phyloP scores from a whole-genome alignment of 1,140 invertebrate genomes.

The Drosophila nigrodunni region DNA sequence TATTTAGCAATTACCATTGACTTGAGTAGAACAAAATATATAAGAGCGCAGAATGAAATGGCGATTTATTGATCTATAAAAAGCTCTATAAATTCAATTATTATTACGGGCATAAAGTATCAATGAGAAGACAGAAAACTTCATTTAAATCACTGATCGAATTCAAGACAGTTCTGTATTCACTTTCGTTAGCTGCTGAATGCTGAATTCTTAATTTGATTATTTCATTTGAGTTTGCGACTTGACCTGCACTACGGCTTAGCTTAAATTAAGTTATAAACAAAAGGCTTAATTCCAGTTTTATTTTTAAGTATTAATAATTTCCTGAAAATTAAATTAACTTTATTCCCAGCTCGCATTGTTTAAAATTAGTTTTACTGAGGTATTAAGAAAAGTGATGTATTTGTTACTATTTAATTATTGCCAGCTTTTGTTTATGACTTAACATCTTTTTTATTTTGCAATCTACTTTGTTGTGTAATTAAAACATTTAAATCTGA shows the following conservation, averaged over 20 bases:
- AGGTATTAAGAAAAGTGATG: too few relatives aligned
- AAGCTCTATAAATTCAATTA: slow-evolving; percentile 16
- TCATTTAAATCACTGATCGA: neutral
- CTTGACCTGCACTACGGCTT: too few relatives aligned
- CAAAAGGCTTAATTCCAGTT: neutral
- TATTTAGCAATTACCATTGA: slow-evolving; percentile 17
- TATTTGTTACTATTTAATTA: too few relatives aligned
- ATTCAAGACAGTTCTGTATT: neutral
- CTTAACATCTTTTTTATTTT: too few relatives aligned
- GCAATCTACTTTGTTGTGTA: too few relatives aligned
- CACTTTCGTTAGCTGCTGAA: neutral
- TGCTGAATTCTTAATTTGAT: neutral
- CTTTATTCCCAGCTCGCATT: too few relatives aligned
- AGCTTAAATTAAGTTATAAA: too few relatives aligned
- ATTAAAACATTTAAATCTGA: too few relatives aligned
- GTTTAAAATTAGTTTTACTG: too few relatives aligned
- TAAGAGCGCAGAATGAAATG: slow-evolving; percentile 10
- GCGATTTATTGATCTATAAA: slow-evolving; percentile 32
- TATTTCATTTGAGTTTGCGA: neutral
- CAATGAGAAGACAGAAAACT: neutral
- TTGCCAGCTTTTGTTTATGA: too few relatives aligned
- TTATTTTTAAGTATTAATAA: neutral
- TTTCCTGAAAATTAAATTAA: too few relatives aligned
- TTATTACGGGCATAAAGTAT: slow-evolving; percentile 1
- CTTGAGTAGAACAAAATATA: slow-evolving; percentile 7